Percentiles rank a stretch among this genome's conserved stretches.
These are phyloP conservation scores for Platycheirus rosarum DNA, from an alignment of 2,888 invertebrate genomes.

Conservation along the genomic window DNA sequence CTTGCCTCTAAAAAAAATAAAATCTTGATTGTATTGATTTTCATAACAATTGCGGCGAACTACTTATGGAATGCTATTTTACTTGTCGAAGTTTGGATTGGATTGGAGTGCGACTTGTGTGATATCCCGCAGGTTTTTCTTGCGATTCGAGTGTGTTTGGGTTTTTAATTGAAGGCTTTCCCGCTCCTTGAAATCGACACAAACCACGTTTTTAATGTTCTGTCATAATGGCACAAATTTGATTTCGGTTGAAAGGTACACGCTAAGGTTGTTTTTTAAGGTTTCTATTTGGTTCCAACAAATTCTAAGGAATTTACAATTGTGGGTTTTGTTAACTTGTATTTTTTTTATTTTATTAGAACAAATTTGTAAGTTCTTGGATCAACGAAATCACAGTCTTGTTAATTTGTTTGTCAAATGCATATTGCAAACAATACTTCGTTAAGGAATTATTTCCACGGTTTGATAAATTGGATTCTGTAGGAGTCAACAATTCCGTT, in stretches of 20 bases:
- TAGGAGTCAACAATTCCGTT: too few species aligned
- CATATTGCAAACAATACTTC: too few species aligned
- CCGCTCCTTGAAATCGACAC: slow-evolving; percentile 51
- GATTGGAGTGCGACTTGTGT: slow-evolving; percentile 33
- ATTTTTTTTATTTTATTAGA: too few species aligned
- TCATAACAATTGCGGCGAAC: slow-evolving; percentile 42
- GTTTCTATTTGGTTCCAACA: slow-evolving; percentile 18
- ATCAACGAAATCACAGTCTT: too few species aligned
- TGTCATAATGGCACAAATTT: slow-evolving; percentile 60
- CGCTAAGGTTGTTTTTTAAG: slow-evolving; percentile 6
- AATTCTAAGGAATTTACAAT: slow-evolving; percentile 34
- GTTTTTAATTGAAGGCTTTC: slow-evolving; percentile 56
- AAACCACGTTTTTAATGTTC: slow-evolving; percentile 67
- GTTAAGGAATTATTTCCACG: too few species aligned
- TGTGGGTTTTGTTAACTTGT: too few species aligned
- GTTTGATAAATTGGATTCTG: too few species aligned
- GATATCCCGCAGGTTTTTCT: slow-evolving; percentile 70
- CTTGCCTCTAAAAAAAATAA: slow-evolving; percentile 31
- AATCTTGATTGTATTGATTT: slow-evolving; percentile 66
- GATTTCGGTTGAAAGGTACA: slow-evolving; percentile 54
- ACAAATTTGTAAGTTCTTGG: too few species aligned
- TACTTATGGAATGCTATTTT: slow-evolving; percentile 36
- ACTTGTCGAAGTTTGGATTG: neutral
- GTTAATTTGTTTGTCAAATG: too few species aligned
- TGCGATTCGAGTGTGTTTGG: slow-evolving; percentile 23